Percentiles rank a stretch among this genome's conserved stretches.
Evolutionary conservation across 2,113 vertebrate genomes (phyloP).

Genomic region (Trochalopteron elliotii): DNA sequence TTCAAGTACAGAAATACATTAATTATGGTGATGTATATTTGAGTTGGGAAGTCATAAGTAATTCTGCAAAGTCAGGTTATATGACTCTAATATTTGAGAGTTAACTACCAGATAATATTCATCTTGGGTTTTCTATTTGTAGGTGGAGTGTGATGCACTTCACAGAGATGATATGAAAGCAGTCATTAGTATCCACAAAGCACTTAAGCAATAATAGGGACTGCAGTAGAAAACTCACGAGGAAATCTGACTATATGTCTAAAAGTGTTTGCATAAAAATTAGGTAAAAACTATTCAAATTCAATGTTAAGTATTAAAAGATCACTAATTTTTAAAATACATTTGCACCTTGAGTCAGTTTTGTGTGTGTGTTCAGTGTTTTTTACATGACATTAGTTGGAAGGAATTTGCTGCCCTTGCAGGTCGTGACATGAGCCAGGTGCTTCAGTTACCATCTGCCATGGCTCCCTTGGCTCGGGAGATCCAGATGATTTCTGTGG

Average conservation of each 20-base stretch:
- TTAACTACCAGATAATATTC: neutral
- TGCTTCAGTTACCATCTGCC: neutral
- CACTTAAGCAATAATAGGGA: neutral
- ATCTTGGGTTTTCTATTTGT: neutral
- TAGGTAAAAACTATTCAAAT: neutral
- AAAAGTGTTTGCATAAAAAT: neutral
- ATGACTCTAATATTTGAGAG: neutral
- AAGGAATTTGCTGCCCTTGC: neutral
- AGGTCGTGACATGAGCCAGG: neutral
- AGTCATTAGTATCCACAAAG: neutral
- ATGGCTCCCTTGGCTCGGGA: neutral
- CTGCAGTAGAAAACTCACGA: neutral
- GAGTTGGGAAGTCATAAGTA: neutral
- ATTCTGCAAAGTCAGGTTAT: neutral
- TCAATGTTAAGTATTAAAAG: neutral
- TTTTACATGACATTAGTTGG: neutral
- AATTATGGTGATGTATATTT: neutral
- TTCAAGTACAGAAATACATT: neutral
- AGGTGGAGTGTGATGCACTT: neutral
- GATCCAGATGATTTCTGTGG: neutral
- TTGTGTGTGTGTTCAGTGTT: neutral
- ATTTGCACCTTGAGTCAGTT: neutral
- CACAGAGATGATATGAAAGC: neutral
- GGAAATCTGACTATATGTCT: neutral
- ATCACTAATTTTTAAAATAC: neutral